Conservation (phyloP, 2,113 vertebrate genomes). For the Nycticryphes semicollaris region DNA sequence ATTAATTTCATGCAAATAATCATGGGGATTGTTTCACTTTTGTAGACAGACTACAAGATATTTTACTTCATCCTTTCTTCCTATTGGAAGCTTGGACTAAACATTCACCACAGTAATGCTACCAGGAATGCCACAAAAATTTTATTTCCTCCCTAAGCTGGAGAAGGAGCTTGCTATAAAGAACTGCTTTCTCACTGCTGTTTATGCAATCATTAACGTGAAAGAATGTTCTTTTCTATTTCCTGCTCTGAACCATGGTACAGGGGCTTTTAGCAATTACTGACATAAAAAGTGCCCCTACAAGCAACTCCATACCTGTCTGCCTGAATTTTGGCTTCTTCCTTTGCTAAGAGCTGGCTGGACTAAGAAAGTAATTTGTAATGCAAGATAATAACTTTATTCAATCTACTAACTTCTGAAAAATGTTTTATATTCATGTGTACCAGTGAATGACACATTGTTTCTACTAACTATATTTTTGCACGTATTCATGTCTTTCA, state of each 20-base stretch:
- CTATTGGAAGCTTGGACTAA: neutral
- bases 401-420: slow-evolving; percentile 31
- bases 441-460: slow-evolving; percentile 15
- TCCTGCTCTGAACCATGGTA: slow-evolving; percentile 25
- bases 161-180: neutral
- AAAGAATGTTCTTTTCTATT: slow-evolving; percentile 37
- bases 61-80: neutral
- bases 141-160: neutral
- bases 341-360: neutral
- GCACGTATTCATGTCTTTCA: neutral
- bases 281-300: slow-evolving; percentile 16
- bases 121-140: neutral
- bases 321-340: neutral
- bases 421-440: neutral
- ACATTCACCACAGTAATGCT: neutral
- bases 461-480: slow-evolving; percentile 34
- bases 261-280: slow-evolving; percentile 38
- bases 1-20: neutral
- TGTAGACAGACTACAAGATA: neutral
- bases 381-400: slow-evolving; percentile 38
- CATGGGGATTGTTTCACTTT: neutral
- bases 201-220: neutral
- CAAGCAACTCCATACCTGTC: neutral
- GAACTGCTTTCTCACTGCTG: neutral
- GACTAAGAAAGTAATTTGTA: slow-evolving; percentile 20